Evolutionary conservation across 2,797 vertebrate species (phyloP).

Genomic region (Danio albolineatus): DNA sequence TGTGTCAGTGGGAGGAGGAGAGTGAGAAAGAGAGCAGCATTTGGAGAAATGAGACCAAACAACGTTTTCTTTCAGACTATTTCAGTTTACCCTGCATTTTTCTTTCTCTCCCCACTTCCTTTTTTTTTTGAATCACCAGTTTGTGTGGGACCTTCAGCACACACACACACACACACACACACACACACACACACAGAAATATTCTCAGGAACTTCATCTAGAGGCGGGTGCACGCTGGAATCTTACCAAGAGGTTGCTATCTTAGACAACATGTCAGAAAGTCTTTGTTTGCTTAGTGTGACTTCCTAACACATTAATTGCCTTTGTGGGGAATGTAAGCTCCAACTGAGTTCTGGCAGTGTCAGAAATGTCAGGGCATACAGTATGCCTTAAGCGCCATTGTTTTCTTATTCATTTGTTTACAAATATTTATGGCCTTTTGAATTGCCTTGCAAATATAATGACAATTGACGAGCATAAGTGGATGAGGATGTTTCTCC

Average conservation of each 20-base stretch:
- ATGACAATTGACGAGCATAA: not conserved
- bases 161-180: too few species aligned
- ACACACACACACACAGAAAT: not conserved
- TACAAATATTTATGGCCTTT: not conserved
- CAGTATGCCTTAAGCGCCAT: not conserved
- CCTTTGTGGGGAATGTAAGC: not conserved
- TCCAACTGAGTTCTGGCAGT: not conserved
- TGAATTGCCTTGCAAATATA: not conserved
- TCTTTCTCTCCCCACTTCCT: constrained; percentile 39
- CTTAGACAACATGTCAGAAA: not conserved
- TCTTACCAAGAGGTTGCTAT: not conserved
- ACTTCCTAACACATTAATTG: not conserved
- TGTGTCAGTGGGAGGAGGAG: constrained; percentile 9
- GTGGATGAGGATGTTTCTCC: not conserved
- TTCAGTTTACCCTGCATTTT: constrained; percentile 43
- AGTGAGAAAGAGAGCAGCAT: constrained; percentile 16
- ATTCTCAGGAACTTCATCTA: not conserved
- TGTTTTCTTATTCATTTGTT: not conserved
- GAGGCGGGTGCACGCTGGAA: not conserved
- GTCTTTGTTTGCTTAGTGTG: not conserved
- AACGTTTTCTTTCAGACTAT: constrained; percentile 38
- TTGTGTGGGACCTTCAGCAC: constrained; percentile 4
- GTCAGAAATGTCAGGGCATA: not conserved
- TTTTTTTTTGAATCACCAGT: constrained; percentile 25
- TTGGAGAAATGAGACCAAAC: constrained; percentile 40